These are phyloP conservation scores for Pandemis cinnamomeana DNA, from an alignment of 2,888 invertebrate species.

Conservation along the genomic window DNA sequence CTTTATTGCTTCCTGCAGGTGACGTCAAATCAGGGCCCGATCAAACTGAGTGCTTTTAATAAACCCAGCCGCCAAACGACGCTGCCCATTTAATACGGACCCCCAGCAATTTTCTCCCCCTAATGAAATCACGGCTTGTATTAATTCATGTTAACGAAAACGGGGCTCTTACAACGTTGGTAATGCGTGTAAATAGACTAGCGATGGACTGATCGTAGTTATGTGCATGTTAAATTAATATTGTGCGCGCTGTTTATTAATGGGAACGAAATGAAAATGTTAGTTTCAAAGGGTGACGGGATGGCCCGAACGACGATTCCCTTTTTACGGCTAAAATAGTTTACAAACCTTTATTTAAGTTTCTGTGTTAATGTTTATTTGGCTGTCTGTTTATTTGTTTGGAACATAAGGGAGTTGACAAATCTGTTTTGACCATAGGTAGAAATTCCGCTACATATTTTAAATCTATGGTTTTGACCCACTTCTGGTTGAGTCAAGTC, in stretches of 20 bases:
- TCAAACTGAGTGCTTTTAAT: slow-evolving; percentile 82
- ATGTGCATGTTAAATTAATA: slow-evolving; percentile 40
- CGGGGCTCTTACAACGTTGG: slow-evolving; percentile 35
- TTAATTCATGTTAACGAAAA: slow-evolving; percentile 45
- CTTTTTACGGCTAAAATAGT: not conserved
- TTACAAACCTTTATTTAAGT: not conserved
- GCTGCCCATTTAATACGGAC: slow-evolving; percentile 47
- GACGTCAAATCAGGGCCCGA: slow-evolving; percentile 73
- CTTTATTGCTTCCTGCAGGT: slow-evolving; percentile 79
- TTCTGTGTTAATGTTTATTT: not conserved
- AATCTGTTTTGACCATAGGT: not conserved
- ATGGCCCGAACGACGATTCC: not conserved
- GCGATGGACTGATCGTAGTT: slow-evolving; percentile 38
- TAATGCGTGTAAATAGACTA: slow-evolving; percentile 40
- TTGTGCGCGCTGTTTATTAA: slow-evolving; percentile 33
- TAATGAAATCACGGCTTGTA: slow-evolving; percentile 39
- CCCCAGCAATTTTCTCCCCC: slow-evolving; percentile 40
- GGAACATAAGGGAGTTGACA: not conserved
- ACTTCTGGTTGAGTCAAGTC: not conserved
- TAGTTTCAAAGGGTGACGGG: slow-evolving; percentile 14
- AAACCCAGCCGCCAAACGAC: slow-evolving; percentile 62
- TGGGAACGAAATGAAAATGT: slow-evolving; percentile 33
- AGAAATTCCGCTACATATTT: no score
- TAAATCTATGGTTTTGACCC: not conserved
- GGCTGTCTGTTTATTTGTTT: not conserved